Conservation (phyloP, 2,797 vertebrate genomes). For the Sebastolobus alascanus region DNA sequence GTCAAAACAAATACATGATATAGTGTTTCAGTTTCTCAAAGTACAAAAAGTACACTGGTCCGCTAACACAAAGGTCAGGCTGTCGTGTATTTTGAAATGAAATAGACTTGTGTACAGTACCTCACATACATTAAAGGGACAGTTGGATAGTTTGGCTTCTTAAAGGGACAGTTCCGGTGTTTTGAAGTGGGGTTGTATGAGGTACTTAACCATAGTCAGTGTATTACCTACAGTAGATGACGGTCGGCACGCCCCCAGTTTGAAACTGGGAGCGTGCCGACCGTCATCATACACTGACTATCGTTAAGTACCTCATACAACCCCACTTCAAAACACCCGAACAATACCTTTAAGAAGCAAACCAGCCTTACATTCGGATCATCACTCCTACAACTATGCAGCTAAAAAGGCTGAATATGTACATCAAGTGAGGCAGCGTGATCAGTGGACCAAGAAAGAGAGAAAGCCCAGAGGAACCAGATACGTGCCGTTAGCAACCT, state of each 20-base stretch:
- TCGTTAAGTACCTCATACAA: no score
- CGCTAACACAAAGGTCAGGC: neutral
- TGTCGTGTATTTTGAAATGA: neutral
- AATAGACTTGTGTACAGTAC: neutral
- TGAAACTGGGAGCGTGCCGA: no score
- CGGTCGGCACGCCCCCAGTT: no score
- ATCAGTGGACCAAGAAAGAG: conserved; percentile 28
- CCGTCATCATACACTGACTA: no score
- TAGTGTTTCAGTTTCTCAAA: neutral
- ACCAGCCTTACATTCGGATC: neutral
- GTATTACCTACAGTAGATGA: no score
- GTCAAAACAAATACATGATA: neutral
- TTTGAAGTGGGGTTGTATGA: no score
- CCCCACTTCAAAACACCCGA: no score
- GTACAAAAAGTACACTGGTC: neutral
- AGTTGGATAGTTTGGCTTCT: no score
- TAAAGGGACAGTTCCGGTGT: no score
- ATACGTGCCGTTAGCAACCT: conserved; percentile 5
- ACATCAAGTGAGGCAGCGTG: neutral
- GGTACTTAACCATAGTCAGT: no score
- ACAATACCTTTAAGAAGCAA: neutral
- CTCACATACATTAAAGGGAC: neutral
- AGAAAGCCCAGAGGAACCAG: conserved; percentile 12
- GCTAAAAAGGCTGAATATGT: neutral
- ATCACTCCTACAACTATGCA: neutral